These are phyloP conservation scores for Pterostichus madidus DNA, from an alignment of 2,888 invertebrate species.

Conservation along the genomic window DNA sequence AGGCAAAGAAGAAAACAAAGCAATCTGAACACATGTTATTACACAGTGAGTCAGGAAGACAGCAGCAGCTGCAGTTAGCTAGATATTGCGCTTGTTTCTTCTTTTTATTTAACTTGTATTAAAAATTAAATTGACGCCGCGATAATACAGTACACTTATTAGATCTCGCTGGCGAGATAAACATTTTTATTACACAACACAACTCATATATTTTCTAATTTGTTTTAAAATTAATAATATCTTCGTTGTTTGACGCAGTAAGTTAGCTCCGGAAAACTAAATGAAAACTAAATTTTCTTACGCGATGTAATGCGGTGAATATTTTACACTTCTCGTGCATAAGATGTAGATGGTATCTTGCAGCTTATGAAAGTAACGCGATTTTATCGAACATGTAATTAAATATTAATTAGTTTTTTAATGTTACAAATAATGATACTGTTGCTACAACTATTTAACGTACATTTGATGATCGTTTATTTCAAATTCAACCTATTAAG, in stretches of 20 bases:
- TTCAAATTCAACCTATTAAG: conserved; percentile 11
- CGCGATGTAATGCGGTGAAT: conserved; percentile 16
- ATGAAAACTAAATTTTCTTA: conserved; percentile 38
- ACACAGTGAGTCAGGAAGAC: conserved; percentile 28
- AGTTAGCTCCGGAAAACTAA: conserved; percentile 38
- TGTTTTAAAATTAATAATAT: conserved; percentile 53
- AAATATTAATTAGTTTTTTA: conserved; percentile 53
- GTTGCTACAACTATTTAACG: conserved; percentile 36
- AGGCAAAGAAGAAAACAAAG: conserved; percentile 15
- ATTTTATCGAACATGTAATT: conserved; percentile 34
- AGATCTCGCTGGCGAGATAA: conserved; percentile 37
- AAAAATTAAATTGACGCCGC: conserved; percentile 56
- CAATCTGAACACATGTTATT: conserved; percentile 39
- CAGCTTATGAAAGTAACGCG: conserved; percentile 5
- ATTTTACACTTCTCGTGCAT: conserved; percentile 20
- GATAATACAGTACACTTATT: conserved; percentile 54
- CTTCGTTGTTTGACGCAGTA: conserved; percentile 2
- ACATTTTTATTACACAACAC: conserved; percentile 51
- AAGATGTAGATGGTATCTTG: conserved; percentile 2
- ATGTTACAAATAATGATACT: conserved; percentile 29
- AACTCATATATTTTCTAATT: conserved; percentile 49
- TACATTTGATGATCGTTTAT: conserved; percentile 25
- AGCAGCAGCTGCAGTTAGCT: conserved; percentile 42
- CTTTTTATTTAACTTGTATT: conserved; percentile 46
- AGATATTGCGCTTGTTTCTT: conserved; percentile 40